Base-by-base conservation (phyloP, 2,888 invertebrate genomes). In the Psococerastis gibbosa region DNA sequence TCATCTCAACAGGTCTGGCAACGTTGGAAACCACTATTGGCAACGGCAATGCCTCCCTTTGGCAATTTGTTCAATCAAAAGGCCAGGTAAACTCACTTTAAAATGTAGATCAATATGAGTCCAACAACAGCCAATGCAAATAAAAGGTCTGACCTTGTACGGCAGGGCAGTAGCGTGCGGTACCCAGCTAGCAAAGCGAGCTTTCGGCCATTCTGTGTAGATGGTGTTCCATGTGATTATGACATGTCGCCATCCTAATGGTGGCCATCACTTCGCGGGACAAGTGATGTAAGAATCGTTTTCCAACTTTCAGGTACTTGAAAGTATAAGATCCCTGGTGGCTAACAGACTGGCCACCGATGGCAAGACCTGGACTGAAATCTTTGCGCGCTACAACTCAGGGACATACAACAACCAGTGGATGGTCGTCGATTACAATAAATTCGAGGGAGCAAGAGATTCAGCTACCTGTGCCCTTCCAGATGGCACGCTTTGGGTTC, bases 351-450 rank as follows among this genome's bases (percentile, higher is more conserved):
- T 80, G 50, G 73, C 78, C 2, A 56, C 55, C 8, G 58, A 57
- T 50, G 78, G 75, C 5, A 48, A 58, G 31, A 63, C 69, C 49
- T 80, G 80, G 80, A 63, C 65, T 8, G 54, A 65, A 1, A 56
- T 67, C 8, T 78, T 78, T 59, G 52, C 61, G 8, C 55, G 57
- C 23, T 67, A 69, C 58, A 79, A 79, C 62, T 77, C 76, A 55
- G 79, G 79, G 47, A 79, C 78, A 27, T 77, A 79, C 61, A 80
- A 80, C 57, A 79, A 80, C 56, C 76, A 80, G 56, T 80, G 78
- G 78, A 76, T 62, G 66, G 61, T 69, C 44, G 66, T 79, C 17
- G 75, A 80, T 60, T 79, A 76, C 60, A 75, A 75, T 16, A 62
- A 63, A 52, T 79, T 78, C 57, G 60, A 53, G 32, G 67, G 70